Evolutionary conservation across 2,113 vertebrate species (phyloP).

Genomic region (Prionailurus viverrinus): DNA sequence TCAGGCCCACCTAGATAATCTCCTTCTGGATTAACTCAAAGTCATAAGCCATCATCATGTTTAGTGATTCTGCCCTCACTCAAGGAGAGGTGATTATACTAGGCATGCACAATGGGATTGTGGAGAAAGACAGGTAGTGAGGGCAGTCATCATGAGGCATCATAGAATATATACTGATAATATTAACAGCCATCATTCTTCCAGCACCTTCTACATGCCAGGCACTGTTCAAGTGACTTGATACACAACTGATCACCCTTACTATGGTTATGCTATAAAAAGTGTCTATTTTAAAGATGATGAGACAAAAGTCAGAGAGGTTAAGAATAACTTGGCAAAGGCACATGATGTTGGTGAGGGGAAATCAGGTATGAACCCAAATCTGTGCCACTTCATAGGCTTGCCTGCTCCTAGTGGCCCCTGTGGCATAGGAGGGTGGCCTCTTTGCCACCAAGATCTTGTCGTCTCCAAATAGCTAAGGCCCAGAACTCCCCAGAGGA

Average conservation of each 20-base stretch:
- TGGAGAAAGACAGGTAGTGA: accelerated
- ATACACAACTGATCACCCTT: background rate
- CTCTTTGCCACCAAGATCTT: background rate
- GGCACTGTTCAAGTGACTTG: background rate
- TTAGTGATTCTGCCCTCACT: background rate
- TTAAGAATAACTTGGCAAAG: conserved; percentile 1
- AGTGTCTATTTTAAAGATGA: background rate
- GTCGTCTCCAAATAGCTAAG: background rate
- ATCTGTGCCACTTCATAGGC: background rate
- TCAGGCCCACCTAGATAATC: background rate
- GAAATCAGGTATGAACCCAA: background rate
- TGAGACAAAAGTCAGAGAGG: background rate
- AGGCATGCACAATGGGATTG: background rate
- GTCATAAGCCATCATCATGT: background rate
- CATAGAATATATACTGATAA: background rate
- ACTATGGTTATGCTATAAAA: background rate
- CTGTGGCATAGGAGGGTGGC: background rate
- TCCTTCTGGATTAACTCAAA: conserved; percentile 17
- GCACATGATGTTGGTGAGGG: background rate
- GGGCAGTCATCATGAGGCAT: accelerated
- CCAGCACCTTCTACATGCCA: background rate
- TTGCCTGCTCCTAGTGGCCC: background rate
- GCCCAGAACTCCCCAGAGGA: background rate
- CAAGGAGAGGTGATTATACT: background rate
- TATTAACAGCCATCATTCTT: background rate